These are phyloP conservation scores for Mya arenaria DNA, from an alignment of 1,140 invertebrate species.

Conservation along the genomic window DNA sequence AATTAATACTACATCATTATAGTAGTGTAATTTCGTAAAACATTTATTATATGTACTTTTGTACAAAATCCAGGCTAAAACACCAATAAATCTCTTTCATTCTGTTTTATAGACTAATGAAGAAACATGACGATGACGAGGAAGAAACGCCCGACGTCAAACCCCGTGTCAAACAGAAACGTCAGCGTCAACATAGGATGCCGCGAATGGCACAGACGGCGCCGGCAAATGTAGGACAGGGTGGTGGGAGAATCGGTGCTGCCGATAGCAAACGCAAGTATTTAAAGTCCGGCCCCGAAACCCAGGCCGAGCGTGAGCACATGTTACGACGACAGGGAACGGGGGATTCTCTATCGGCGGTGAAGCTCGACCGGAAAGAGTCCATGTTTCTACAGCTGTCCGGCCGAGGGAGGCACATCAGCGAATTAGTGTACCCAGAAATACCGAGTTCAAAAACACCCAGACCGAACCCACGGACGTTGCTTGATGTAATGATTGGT, in stretches of 20 bases:
- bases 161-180: too few species aligned
- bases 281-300: conserved; percentile 40
- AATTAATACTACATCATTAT: too few species aligned
- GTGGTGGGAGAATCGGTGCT: too few species aligned
- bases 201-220: conserved; percentile 37
- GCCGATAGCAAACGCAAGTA: not conserved
- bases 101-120: too few species aligned
- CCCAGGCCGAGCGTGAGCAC: conserved; percentile 35
- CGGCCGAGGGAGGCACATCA: conserved; percentile 11
- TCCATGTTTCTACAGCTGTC: conserved; percentile 41
- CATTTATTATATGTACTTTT: too few species aligned
- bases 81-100: too few species aligned
- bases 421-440: not conserved
- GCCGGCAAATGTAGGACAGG: conserved; percentile 6
- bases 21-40: too few species aligned
- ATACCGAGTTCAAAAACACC: not conserved
- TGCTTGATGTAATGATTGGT: conserved; percentile 50
- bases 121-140: too few species aligned
- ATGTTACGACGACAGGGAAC: not conserved
- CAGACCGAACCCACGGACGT: conserved; percentile 21
- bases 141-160: too few species aligned
- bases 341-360: not conserved
- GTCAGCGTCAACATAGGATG: not conserved
- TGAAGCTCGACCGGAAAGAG: conserved; percentile 24
- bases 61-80: too few species aligned